phyloP scores from a whole-genome alignment of 1,140 invertebrate genomes.

The Nomia melanderi region DNA sequence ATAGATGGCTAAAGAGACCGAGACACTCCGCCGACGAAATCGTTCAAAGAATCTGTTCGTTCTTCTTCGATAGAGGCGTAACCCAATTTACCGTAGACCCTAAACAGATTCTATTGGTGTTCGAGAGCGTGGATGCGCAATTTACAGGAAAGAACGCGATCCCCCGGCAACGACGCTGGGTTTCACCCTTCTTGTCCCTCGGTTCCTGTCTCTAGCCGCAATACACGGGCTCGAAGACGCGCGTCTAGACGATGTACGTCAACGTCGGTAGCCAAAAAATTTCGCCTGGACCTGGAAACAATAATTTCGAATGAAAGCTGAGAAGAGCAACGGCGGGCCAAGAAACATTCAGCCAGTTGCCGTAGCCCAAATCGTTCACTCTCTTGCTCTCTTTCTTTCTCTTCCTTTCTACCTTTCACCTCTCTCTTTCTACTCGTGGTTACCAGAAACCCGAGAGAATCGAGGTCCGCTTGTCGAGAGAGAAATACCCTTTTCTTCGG shows the following conservation, averaged over 20 bases:
- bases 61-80: conserved; percentile 34
- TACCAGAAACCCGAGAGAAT: neutral
- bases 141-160: conserved; percentile 42
- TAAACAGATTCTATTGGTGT: conserved; percentile 58
- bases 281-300: conserved; percentile 35
- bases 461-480: neutral
- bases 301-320: conserved; percentile 50
- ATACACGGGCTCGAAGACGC: conserved; percentile 9
- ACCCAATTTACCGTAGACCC: conserved; percentile 59
- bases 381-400: no score
- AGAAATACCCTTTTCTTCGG: conserved; percentile 9
- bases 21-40: neutral
- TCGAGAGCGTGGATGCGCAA: conserved; percentile 24
- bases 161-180: neutral
- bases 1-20: neutral
- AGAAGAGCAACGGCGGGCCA: conserved; percentile 9
- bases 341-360: conserved; percentile 43
- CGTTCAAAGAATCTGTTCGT: neutral
- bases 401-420: no score
- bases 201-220: conserved; percentile 41
- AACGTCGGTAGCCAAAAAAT: conserved; percentile 47
- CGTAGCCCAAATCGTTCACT: conserved; percentile 36
- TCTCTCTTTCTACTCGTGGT: neutral
- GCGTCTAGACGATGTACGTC: conserved; percentile 65
- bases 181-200: conserved; percentile 41